Evolutionary conservation across 2,797 vertebrate genomes (phyloP), one percentile per base, ranked within the genome.

Genomic region (Lerista edwardsae): DNA sequence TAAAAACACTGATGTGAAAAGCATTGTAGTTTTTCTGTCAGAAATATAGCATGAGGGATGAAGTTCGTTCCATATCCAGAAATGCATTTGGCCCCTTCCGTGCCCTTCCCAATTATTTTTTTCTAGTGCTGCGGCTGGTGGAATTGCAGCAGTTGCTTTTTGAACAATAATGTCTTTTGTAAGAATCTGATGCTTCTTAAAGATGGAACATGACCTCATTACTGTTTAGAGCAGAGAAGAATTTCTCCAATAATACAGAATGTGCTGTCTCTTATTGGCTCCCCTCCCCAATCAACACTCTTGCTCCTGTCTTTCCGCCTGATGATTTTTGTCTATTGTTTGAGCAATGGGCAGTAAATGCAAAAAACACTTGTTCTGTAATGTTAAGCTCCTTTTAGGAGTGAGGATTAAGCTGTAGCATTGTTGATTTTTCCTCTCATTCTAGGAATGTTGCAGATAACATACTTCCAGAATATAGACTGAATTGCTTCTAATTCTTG

Each of bases 141-240:
- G 93, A 93, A 93, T 91, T 91, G 92, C 91, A 95, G 92, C 91
- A 93, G 92, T 95, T 94, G 93, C 90, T 93, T 92, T 14, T 93
- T 87, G 80, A 93, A 92, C 90, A 95, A 95, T 93, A 95, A 90
- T 94, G 94, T 95, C 91, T 95, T 96, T 95, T 95, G 94, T 95
- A 90, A 94, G 93, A 95, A 92, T 94, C 88, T 78, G 91, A 95
- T 91, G 91, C 91, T 94, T 94, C 94, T 95, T 95, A 94, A 94
- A 94, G 94, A 95, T 95, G 93, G 92, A 94, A 94, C 90, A 94
- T 96, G 95, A 96, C 92, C 94, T 96, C 94, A 95, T 93, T 87
- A 92, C 91, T 0, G 83, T 92, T 92, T 91, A 67, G 89, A 55
- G 91, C 93, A 88, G 91, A 95, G 92, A 93, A 93, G 75, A 93